Conservation (phyloP, 2,113 vertebrate species). For the Taurulus bubalis region DNA sequence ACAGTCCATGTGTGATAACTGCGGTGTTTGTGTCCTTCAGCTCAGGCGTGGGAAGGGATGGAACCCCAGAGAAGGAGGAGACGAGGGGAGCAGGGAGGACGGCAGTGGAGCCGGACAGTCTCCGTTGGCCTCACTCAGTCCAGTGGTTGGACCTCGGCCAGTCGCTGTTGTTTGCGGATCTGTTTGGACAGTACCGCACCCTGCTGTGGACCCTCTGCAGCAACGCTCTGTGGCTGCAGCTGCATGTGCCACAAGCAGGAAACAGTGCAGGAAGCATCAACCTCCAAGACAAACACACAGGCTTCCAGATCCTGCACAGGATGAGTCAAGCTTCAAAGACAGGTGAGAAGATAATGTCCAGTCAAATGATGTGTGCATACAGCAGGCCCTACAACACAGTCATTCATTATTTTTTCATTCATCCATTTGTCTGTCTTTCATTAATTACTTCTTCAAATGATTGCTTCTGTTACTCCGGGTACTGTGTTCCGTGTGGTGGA, state of each 20-base stretch:
- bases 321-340: conserved; percentile 52
- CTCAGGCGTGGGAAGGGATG: neutral
- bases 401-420: neutral
- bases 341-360: conserved; percentile 58
- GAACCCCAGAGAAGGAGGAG: conserved; percentile 7
- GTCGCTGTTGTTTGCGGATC: conserved; percentile 51
- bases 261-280: conserved; percentile 65
- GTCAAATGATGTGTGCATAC: neutral
- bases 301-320: conserved; percentile 61
- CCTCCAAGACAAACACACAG: conserved; percentile 63
- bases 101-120: neutral
- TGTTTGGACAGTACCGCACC: conserved; percentile 69
- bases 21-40: conserved; percentile 29
- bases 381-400: neutral
- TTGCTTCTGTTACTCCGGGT: neutral
- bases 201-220: conserved; percentile 73
- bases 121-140: conserved; percentile 44
- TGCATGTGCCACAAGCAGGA: conserved; percentile 54
- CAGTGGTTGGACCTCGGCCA: conserved; percentile 71
- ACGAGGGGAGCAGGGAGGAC: neutral
- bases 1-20: neutral
- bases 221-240: conserved; percentile 54
- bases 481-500: neutral
- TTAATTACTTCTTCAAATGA: neutral
- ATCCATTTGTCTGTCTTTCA: neutral